Evolutionary conservation across 2,113 vertebrate species (phyloP).

Genomic region (Erythrolamprus reginae): DNA sequence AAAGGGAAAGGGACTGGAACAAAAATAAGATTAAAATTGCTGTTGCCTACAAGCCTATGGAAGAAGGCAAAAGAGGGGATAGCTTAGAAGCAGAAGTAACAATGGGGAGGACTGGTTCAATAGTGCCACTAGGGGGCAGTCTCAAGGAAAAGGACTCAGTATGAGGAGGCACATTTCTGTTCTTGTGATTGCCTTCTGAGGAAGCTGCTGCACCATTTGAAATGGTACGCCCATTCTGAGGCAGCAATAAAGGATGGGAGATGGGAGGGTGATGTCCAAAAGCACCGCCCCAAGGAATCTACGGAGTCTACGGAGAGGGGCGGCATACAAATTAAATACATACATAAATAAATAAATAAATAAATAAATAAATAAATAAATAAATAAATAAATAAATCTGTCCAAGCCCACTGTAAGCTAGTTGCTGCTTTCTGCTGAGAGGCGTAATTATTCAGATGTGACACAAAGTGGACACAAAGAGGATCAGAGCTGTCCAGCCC

Average conservation of each 20-base stretch:
- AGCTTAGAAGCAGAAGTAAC: slow-evolving; percentile 82
- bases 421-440: slow-evolving; percentile 84
- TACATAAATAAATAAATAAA: no score
- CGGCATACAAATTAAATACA: no score
- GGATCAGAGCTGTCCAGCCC: slow-evolving; percentile 91
- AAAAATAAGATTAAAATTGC: not conserved
- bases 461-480: slow-evolving; percentile 88
- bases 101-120: slow-evolving; percentile 79
- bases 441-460: slow-evolving; percentile 94
- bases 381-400: no score
- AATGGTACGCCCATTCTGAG: slow-evolving; percentile 72
- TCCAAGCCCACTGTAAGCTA: slow-evolving; percentile 73
- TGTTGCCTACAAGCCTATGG: no score
- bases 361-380: no score
- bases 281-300: slow-evolving; percentile 87
- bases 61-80: slow-evolving; percentile 85
- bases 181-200: slow-evolving; percentile 72
- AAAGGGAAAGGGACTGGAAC: not conserved
- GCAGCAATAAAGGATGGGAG: slow-evolving; percentile 82
- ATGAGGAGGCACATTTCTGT: slow-evolving; percentile 71
- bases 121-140: slow-evolving; percentile 75
- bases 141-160: slow-evolving; percentile 76
- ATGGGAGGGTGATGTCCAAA: slow-evolving; percentile 85
- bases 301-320: no score
- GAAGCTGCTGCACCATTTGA: slow-evolving; percentile 64